Evolutionary conservation across 2,113 vertebrate genomes (phyloP), one percentile per base, ranked within the genome.

Genomic region (Myotis lucifugus): DNA sequence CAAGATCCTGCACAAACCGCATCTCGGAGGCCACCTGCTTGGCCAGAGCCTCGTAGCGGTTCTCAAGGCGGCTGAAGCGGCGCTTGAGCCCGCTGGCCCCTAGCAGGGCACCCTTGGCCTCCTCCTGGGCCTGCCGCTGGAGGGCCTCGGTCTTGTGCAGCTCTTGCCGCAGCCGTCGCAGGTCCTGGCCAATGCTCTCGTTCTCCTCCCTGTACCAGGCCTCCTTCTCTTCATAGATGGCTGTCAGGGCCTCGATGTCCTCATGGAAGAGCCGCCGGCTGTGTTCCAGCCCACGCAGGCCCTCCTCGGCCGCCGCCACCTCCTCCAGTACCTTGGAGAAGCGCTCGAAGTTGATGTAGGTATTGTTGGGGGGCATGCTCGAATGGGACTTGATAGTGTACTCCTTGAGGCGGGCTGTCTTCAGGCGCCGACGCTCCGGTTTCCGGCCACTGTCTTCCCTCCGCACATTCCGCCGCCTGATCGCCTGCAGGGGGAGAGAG

Each of bases 331-430:
- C 99, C 93, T 98, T 99, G 66, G 99, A 99, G 98, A 99, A 99
- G 97, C 99, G 99, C 98, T 99, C 99, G 0, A 99, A 99, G 98
- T 99, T 99, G 98, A 99, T 98, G 95, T 99, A 99, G 32, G 99
- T 99, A 98, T 99, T 99, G 98, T 99, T 99, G 61, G 99, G 99
- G 0, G 99, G 99, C 99, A 99, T 99, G 98, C 99, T 99, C 25
- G 99, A 99, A 98, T 99, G 99, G 0, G 99, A 99, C 95, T 99
- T 99, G 98, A 99, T 99, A 96, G 99, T 99, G 98, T 99, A 99
- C 97, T 99, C 99, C 98, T 99, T 99, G 92, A 99, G 98, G 48
- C 99, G 99, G 0, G 99, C 99, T 0, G 99, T 99, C 98, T 99
- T 99, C 97, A 99, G 99, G 34, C 99, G 99, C 6, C 99, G 98